phyloP scores from a whole-genome alignment of 2,888 invertebrate genomes.

The Ferrisia virgata region DNA sequence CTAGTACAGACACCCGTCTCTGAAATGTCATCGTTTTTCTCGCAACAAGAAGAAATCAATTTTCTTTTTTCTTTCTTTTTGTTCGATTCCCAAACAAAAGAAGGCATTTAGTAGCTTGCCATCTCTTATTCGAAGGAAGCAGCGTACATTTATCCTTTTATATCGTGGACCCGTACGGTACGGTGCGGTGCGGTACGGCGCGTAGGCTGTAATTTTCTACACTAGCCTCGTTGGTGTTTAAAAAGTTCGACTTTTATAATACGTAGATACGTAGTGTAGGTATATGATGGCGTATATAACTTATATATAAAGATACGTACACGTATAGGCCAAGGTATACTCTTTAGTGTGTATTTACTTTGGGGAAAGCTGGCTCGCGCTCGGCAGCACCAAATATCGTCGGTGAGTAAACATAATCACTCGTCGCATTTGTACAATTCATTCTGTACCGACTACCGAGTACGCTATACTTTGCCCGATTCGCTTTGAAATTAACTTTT shows the following conservation, averaged over 20 bases:
- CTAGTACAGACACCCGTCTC: neutral
- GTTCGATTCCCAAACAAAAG: neutral
- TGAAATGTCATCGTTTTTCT: neutral
- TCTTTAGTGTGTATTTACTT: neutral
- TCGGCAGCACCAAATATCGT: neutral
- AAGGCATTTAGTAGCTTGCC: neutral
- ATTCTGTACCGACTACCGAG: neutral
- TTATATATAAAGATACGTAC: neutral
- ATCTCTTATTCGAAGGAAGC: neutral
- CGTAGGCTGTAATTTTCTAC: neutral
- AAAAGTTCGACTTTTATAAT: neutral
- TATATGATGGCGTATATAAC: too few species aligned
- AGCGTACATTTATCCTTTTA: neutral
- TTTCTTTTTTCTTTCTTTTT: neutral
- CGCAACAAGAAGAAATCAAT: neutral
- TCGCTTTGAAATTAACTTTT: neutral
- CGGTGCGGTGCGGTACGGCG: neutral
- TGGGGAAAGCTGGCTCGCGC: neutral
- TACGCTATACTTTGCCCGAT: neutral
- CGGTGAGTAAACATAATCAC: neutral
- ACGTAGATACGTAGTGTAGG: too few species aligned
- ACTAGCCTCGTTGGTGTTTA: neutral
- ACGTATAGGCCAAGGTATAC: neutral
- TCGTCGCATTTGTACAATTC: neutral
- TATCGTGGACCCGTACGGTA: neutral